These are phyloP conservation scores for Anomalospiza imberbis DNA, from an alignment of 2,797 vertebrate species.

Conservation along the genomic window DNA sequence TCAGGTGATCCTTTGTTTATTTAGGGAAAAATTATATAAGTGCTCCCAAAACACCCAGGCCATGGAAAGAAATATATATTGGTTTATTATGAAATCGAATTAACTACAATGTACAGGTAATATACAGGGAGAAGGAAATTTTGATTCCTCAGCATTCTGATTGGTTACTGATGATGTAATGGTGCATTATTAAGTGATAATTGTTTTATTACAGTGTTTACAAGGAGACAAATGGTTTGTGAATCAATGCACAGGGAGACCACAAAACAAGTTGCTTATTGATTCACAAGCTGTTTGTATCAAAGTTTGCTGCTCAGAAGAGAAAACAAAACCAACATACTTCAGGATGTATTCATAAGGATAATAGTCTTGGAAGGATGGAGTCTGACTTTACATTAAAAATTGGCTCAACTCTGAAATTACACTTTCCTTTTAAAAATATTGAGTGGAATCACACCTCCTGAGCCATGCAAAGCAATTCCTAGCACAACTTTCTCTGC, in stretches of 20 bases:
- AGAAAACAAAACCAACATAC: not conserved
- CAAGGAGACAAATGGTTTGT: not conserved
- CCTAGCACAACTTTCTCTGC: not conserved
- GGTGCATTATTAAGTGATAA: slow-evolving; percentile 19
- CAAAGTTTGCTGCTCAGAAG: slow-evolving; percentile 8
- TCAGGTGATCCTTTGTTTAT: not conserved
- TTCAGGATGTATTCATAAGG: not conserved
- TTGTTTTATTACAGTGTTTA: slow-evolving; percentile 20
- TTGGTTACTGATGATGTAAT: not conserved
- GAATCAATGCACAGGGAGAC: not conserved
- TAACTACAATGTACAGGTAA: not conserved
- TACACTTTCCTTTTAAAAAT: not conserved
- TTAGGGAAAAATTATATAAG: not conserved
- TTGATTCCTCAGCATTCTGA: not conserved
- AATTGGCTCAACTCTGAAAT: not conserved
- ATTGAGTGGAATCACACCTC: not conserved
- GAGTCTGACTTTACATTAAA: not conserved
- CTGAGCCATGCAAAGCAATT: not conserved
- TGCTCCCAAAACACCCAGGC: not conserved
- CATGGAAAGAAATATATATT: not conserved
- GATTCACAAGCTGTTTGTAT: slow-evolving; percentile 16
- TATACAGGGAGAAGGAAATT: not conserved
- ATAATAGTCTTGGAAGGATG: not conserved
- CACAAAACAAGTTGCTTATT: slow-evolving; percentile 31
- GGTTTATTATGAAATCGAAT: not conserved